These are phyloP conservation scores for Drosophila parabipectinata DNA, from an alignment of 1,140 invertebrate genomes.

Conservation along the genomic window DNA sequence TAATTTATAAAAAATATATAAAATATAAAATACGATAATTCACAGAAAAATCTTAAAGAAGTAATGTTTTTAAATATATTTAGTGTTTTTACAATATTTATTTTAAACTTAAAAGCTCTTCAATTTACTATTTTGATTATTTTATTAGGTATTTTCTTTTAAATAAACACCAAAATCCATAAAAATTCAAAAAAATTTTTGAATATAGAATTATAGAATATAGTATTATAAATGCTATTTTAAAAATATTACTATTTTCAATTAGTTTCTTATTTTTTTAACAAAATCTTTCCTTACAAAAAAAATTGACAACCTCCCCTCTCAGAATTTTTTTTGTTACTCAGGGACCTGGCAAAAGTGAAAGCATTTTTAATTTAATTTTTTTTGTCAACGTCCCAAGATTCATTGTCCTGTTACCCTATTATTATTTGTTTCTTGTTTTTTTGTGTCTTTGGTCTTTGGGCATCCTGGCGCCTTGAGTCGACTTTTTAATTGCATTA, in stretches of 20 bases:
- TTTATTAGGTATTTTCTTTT: too few relatives aligned
- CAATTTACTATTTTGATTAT: too few relatives aligned
- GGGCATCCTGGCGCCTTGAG: constrained; percentile 41
- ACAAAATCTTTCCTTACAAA: neutral
- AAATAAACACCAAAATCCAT: too few relatives aligned
- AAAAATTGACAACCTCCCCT: neutral
- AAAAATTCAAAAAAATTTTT: too few relatives aligned
- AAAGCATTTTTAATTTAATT: constrained; percentile 78
- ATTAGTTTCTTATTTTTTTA: neutral
- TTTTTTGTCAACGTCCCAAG: constrained; percentile 43
- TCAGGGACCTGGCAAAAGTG: constrained; percentile 14
- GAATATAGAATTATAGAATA: too few relatives aligned
- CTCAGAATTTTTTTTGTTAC: neutral
- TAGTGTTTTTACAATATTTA: too few relatives aligned
- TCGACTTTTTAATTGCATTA: constrained; percentile 81
- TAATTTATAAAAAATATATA: too few relatives aligned
- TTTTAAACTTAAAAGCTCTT: too few relatives aligned
- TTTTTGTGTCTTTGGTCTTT: constrained; percentile 1
- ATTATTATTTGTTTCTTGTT: constrained; percentile 21
- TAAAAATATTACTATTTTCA: neutral
- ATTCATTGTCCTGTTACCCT: constrained; percentile 62
- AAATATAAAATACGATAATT: too few relatives aligned
- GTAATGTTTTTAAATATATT: too few relatives aligned
- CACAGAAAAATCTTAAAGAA: too few relatives aligned
- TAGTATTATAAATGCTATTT: too few relatives aligned